Conservation (phyloP, 2,797 vertebrate genomes). For the Oceanodroma leucorhoa region DNA sequence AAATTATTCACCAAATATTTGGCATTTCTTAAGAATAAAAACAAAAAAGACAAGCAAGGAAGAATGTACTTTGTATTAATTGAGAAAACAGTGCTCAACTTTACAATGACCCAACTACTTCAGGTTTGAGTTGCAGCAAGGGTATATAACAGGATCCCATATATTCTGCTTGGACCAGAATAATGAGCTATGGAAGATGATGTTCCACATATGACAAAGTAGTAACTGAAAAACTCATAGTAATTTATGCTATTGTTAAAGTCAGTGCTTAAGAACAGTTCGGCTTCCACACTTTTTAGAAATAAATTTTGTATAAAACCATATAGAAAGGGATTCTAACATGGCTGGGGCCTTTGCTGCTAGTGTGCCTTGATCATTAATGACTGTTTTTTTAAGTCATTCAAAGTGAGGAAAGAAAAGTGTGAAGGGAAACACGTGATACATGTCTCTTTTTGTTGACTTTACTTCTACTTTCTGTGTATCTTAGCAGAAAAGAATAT, state of each 20-base stretch:
- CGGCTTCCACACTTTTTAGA: neutral
- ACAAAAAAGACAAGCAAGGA: neutral
- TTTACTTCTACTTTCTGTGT: neutral
- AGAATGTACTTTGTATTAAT: neutral
- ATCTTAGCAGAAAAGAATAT: neutral
- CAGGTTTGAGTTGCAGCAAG: neutral
- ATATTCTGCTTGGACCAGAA: neutral
- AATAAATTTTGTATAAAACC: neutral
- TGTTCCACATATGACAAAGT: neutral
- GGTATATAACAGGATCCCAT: fast-evolving
- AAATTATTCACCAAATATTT: neutral
- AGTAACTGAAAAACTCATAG: neutral
- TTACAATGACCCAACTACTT: neutral
- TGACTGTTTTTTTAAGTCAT: neutral
- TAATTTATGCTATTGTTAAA: neutral
- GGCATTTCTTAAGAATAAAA: neutral
- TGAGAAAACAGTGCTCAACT: neutral
- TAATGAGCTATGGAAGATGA: neutral
- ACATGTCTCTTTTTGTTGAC: neutral
- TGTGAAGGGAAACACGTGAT: neutral
- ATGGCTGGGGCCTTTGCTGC: neutral
- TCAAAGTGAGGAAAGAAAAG: neutral
- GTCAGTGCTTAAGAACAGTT: neutral
- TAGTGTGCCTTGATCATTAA: neutral
- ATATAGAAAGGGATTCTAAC: neutral